A percentile compares a stretch with the other conserved stretches of the same genome.
phyloP scores from a whole-genome alignment of 2,888 invertebrate species.

The Brachylomia viminalis region DNA sequence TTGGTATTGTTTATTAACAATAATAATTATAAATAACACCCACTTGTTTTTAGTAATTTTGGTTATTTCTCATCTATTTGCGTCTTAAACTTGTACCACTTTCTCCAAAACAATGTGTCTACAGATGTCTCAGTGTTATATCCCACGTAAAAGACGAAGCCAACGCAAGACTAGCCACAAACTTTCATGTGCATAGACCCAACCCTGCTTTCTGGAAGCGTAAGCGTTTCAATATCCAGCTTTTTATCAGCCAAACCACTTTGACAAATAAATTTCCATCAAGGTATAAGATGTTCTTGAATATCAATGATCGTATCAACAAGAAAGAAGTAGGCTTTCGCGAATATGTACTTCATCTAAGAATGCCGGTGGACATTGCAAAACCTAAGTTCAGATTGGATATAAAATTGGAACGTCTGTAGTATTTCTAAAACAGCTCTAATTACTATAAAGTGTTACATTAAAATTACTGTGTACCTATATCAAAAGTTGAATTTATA shows the following conservation, averaged over 20 bases:
- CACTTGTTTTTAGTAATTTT: background rate
- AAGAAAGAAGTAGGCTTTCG: background rate
- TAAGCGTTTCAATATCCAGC: background rate
- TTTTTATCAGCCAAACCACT: background rate
- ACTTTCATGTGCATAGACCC: background rate
- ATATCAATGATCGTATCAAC: background rate
- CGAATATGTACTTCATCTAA: background rate
- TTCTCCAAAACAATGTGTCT: slow-evolving; percentile 24
- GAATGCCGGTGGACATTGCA: too few species aligned
- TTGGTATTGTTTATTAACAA: background rate
- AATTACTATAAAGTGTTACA: slow-evolving; percentile 68
- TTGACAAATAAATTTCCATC: background rate
- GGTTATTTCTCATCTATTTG: background rate
- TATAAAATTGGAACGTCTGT: slow-evolving; percentile 35
- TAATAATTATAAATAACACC: background rate
- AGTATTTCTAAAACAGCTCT: slow-evolving; percentile 51
- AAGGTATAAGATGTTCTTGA: background rate
- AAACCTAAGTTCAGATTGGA: background rate
- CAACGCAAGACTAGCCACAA: background rate
- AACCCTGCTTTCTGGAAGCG: background rate
- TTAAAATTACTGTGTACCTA: slow-evolving; percentile 70
- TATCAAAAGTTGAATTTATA: slow-evolving; percentile 83
- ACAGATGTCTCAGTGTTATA: slow-evolving; percentile 30
- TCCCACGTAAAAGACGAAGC: background rate
- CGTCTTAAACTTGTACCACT: slow-evolving; percentile 1